Conservation (phyloP, 2,888 invertebrate genomes). For the Drosophila monieri region DNA sequence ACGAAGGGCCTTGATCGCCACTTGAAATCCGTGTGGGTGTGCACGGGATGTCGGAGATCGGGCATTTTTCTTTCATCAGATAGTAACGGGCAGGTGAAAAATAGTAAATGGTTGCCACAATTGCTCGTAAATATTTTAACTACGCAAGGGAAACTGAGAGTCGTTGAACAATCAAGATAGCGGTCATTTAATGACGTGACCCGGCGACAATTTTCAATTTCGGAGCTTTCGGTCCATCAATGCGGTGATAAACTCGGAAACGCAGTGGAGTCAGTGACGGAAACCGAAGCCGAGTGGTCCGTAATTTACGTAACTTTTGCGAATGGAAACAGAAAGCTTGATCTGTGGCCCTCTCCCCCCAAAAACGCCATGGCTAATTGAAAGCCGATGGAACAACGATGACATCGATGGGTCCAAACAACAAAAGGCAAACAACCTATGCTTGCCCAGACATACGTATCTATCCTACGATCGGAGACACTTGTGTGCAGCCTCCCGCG, state of each 20-base stretch:
- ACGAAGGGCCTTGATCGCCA: conserved; percentile 32
- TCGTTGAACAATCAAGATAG: conserved; percentile 33
- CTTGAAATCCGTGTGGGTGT: conserved; percentile 20
- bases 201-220: conserved; percentile 51
- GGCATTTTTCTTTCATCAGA: background rate
- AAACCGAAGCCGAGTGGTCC: conserved; percentile 48
- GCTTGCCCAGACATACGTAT: conserved; percentile 2
- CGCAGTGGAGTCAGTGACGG: conserved; percentile 51
- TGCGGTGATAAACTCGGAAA: conserved; percentile 70
- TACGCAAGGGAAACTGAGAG: conserved; percentile 25
- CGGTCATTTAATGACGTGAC: conserved; percentile 40
- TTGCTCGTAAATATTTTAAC: conserved; percentile 39
- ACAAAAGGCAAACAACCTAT: conserved; percentile 44
- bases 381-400: conserved; percentile 23
- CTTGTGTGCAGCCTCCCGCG: conserved; percentile 18
- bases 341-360: conserved; percentile 19
- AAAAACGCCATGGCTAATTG: conserved; percentile 50
- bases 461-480: conserved; percentile 13
- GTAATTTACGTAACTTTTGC: conserved; percentile 73
- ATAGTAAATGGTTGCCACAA: conserved; percentile 13
- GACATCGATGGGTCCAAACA: conserved; percentile 55
- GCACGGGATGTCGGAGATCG: conserved; percentile 1
- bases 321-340: conserved; percentile 51
- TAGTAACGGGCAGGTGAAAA: conserved; percentile 6
- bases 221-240: conserved; percentile 42